Evolutionary conservation across 2,797 vertebrate species (phyloP).

Genomic region (Erethizon dorsatum): DNA sequence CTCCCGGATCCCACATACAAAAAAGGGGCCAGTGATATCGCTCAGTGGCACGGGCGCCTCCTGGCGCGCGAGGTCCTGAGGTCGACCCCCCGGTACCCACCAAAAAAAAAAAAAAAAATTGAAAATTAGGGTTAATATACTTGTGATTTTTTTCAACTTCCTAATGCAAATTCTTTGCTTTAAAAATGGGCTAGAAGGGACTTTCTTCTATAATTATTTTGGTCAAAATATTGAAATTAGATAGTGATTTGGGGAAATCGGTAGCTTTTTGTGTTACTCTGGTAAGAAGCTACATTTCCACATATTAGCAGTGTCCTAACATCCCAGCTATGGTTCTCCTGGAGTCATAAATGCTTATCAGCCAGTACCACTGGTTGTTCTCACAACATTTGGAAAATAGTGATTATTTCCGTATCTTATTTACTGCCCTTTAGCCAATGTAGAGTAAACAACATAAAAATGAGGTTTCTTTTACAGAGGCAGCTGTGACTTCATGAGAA

Average conservation of each 20-base stretch:
- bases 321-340: not conserved
- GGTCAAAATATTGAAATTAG: constrained; percentile 38
- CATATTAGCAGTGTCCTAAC: not conserved
- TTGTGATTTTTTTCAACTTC: not conserved
- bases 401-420: constrained; percentile 63
- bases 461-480: constrained; percentile 58
- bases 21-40: too few species aligned
- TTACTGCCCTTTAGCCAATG: constrained; percentile 51
- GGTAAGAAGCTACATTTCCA: not conserved
- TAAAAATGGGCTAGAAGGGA: constrained; percentile 47
- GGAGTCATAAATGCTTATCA: constrained; percentile 37
- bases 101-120: constrained; percentile 55
- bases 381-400: constrained; percentile 57
- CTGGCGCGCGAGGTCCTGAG: too few species aligned
- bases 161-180: constrained; percentile 40
- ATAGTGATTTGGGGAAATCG: not conserved
- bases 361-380: not conserved
- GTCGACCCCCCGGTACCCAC: too few species aligned
- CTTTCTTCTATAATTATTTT: constrained; percentile 47
- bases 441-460: constrained; percentile 55
- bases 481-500: constrained; percentile 48
- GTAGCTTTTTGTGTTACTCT: not conserved
- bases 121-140: constrained; percentile 48
- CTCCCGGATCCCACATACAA: too few species aligned
- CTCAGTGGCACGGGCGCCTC: too few species aligned